Base-by-base conservation (phyloP, 2,888 invertebrate genomes). In the Pyrochroa serraticornis region DNA sequence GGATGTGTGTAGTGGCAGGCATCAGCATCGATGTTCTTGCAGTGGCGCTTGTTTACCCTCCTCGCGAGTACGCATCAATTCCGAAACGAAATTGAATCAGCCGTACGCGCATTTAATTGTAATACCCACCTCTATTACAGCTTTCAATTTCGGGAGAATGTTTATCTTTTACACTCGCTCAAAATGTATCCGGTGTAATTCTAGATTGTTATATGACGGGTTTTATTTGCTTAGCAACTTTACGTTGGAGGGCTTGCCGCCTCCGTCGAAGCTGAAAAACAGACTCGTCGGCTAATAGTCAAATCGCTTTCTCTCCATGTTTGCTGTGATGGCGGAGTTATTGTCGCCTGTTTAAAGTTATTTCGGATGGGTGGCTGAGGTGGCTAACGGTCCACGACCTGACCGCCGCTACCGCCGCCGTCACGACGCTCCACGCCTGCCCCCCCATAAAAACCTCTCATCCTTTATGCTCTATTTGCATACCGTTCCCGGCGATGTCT, bases 71-170 rank as follows among this genome's bases (percentile, higher is more conserved):
- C 75, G 73, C 75, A 73, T 68, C 72, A 59, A 59, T 59, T 75
- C 74, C 72, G 63, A 70, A 71, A 69, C 73, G 74, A 76, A 76
- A 77, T 77, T 77, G 76, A 77, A 77, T 77, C 75, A 75, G 67
- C 68, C 71, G 66, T 68, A 69, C 68, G 71, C 71, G 73, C 73
- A 73, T 76, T 77, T 76, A 77, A 78, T 77, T 78, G 77, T 77
- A 72, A 75, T 71, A 74, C 70, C 75, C 75, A 77, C 76, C 76
- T 76, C 76, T 73, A 74, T 75, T 74, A 73, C 71, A 72, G 76
- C 77, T 77, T 77, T 77, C 77, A 76, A 77, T 77, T 78, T 75
- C 73, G 68, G 60, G 63, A 63, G 72, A 73, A 74, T 78, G 77
- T 78, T 78, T 78, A 78, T 77, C 77, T 78, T 78, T 73, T 74